phyloP scores from a whole-genome alignment of 2,888 invertebrate genomes.

The Keiferia lycopersicella region DNA sequence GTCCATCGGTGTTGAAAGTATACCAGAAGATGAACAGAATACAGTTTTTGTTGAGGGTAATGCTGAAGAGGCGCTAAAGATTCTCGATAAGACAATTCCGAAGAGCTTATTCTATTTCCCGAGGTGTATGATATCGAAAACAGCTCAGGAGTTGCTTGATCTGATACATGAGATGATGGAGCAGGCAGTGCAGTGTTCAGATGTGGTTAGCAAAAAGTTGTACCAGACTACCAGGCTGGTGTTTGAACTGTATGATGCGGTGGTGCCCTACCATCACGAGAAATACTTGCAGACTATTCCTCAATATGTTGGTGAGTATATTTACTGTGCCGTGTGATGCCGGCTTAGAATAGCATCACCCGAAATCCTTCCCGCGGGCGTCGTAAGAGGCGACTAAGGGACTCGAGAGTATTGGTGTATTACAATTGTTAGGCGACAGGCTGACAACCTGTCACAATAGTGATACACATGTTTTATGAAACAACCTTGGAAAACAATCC shows the following conservation, averaged over 20 bases:
- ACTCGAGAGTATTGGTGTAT: too few species aligned
- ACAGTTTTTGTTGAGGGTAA: slow-evolving; percentile 37
- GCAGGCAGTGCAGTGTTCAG: slow-evolving; percentile 83
- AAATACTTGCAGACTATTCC: slow-evolving; percentile 91
- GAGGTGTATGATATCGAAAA: slow-evolving; percentile 82
- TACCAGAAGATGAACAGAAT: slow-evolving; percentile 44
- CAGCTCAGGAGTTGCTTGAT: slow-evolving; percentile 83
- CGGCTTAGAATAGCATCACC: too few species aligned
- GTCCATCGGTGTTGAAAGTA: slow-evolving; percentile 75
- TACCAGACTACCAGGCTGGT: slow-evolving; percentile 87
- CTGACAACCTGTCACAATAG: too few species aligned
- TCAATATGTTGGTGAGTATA: slow-evolving; percentile 88
- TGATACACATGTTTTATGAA: too few species aligned
- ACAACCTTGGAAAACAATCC: too few species aligned
- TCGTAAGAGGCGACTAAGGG: too few species aligned
- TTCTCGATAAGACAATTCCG: slow-evolving; percentile 68
- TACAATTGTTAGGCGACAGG: too few species aligned
- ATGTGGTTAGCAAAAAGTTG: slow-evolving; percentile 83
- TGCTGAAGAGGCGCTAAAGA: slow-evolving; percentile 62
- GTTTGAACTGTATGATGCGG: slow-evolving; percentile 88
- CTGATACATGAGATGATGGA: slow-evolving; percentile 84
- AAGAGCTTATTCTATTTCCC: slow-evolving; percentile 75
- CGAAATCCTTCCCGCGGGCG: too few species aligned
- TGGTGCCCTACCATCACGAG: slow-evolving; percentile 90
- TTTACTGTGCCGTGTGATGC: too few species aligned